A percentile compares a stretch with the other conserved stretches of the same genome.
phyloP scores from a whole-genome alignment of 2,888 invertebrate genomes.

The Acrocyrtus sp. region DNA sequence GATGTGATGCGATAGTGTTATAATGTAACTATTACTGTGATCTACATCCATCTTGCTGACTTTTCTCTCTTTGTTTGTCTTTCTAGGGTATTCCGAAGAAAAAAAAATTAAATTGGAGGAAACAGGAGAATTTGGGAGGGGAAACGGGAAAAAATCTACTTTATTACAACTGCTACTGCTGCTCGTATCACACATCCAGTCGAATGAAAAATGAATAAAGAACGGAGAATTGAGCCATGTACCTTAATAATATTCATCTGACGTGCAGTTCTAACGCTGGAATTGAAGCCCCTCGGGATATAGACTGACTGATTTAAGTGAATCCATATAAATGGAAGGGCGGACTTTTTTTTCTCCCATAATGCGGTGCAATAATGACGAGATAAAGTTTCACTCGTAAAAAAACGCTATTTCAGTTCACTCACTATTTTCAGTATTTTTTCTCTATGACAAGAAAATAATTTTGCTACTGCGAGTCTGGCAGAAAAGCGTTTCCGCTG shows the following conservation, averaged over 20 bases:
- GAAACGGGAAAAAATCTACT: background rate
- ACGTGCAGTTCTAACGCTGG: background rate
- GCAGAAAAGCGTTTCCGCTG: background rate
- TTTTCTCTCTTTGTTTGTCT: no score
- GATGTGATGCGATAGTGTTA: background rate
- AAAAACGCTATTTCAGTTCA: background rate
- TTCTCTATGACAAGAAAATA: background rate
- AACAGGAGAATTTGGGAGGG: background rate
- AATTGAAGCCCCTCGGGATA: slow-evolving; percentile 8
- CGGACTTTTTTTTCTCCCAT: slow-evolving; percentile 2
- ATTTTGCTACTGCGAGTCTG: background rate
- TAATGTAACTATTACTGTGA: background rate
- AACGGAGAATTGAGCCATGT: background rate
- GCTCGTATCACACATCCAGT: no score
- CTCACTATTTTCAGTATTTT: background rate
- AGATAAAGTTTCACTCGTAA: background rate
- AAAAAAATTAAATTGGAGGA: background rate
- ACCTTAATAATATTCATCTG: background rate
- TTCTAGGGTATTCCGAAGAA: no score
- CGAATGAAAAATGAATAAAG: background rate
- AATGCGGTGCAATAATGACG: slow-evolving; percentile 13
- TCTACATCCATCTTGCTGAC: no score
- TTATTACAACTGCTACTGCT: no score
- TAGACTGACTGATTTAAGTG: slow-evolving; percentile 25
- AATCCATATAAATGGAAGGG: background rate